Evolutionary conservation across 2,888 invertebrate genomes (phyloP).

Genomic region (Cetonia aurata): DNA sequence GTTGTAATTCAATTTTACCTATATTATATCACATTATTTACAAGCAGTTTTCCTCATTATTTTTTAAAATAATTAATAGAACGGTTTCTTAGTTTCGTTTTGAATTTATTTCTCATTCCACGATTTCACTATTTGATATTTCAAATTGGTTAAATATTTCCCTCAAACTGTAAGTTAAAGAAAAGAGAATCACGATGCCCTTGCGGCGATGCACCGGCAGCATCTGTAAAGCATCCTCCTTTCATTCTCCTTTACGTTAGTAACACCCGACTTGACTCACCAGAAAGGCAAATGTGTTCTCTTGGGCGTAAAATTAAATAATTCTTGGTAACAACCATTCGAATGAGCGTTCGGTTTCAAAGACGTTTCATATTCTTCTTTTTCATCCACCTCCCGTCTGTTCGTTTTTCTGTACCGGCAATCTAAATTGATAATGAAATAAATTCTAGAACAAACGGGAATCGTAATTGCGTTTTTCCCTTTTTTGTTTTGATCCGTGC

Average conservation of each 20-base stretch:
- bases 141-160: neutral
- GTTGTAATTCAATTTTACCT: no score
- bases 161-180: conserved; percentile 2
- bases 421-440: conserved; percentile 40
- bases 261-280: conserved; percentile 61
- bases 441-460: conserved; percentile 37
- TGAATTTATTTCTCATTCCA: neutral
- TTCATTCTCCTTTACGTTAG: conserved; percentile 52
- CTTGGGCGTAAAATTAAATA: conserved; percentile 66
- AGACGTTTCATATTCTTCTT: conserved; percentile 29
- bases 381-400: conserved; percentile 5
- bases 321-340: conserved; percentile 55
- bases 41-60: no score
- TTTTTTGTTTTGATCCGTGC: neutral
- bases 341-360: conserved; percentile 38
- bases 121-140: neutral
- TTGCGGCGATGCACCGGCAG: conserved; percentile 26
- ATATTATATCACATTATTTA: no score
- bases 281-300: conserved; percentile 64
- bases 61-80: no score
- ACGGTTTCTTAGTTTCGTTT: neutral
- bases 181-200: conserved; percentile 30
- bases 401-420: conserved; percentile 18
- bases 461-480: conserved; percentile 24
- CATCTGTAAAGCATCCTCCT: conserved; percentile 37